phyloP scores from a whole-genome alignment of 2,888 invertebrate genomes.

The Rhogogaster chlorosoma region DNA sequence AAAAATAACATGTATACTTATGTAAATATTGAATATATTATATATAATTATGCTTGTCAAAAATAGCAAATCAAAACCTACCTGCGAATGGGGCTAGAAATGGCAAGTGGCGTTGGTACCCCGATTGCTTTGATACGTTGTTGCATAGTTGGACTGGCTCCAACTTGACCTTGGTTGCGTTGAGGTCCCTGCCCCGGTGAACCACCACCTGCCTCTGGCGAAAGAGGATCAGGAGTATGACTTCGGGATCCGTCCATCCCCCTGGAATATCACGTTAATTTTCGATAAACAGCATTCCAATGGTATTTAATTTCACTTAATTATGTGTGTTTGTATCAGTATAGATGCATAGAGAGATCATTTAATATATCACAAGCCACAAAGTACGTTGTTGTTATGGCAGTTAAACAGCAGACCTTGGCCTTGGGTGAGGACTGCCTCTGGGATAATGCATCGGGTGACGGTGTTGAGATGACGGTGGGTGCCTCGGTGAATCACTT shows the following conservation, averaged over 20 bases:
- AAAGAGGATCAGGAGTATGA: constrained; percentile 82
- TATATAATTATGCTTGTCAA: constrained; percentile 43
- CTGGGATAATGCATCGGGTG: constrained; percentile 83
- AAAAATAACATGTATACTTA: constrained; percentile 37
- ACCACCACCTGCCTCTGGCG: constrained; percentile 81
- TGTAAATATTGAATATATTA: constrained; percentile 51
- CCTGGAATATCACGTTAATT: constrained; percentile 69
- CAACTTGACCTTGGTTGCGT: constrained; percentile 77
- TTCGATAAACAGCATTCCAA: neutral
- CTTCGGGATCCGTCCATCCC: constrained; percentile 84
- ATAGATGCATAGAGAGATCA: constrained; percentile 15
- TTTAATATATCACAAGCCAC: too few species aligned
- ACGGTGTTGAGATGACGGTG: constrained; percentile 78
- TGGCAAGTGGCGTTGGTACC: constrained; percentile 92
- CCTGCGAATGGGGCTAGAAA: constrained; percentile 94
- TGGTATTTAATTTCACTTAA: neutral
- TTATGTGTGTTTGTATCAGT: constrained; percentile 1
- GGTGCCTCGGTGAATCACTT: constrained; percentile 76
- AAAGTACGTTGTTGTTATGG: neutral
- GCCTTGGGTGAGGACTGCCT: constrained; percentile 90
- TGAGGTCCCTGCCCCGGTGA: constrained; percentile 71
- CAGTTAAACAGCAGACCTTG: constrained; percentile 78
- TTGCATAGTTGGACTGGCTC: constrained; percentile 92
- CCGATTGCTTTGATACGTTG: constrained; percentile 94
- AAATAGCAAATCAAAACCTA: constrained; percentile 75